Percentiles rank a stretch among this genome's conserved stretches.
phyloP scores from a whole-genome alignment of 1,140 invertebrate genomes.

The Trichomalopsis sarcophagae region DNA sequence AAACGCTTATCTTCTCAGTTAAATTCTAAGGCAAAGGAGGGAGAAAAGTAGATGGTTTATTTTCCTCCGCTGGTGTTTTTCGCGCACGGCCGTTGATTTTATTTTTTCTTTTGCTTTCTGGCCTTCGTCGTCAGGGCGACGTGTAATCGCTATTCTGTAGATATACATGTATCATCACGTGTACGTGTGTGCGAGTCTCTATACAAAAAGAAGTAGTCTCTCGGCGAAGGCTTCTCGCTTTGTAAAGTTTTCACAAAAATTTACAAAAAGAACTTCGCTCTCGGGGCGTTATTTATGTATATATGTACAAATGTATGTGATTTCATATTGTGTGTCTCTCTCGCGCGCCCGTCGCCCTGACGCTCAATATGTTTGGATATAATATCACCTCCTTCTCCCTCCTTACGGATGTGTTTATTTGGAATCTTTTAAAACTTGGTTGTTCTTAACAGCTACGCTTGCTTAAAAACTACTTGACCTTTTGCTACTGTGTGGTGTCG shows the following conservation, averaged over 20 bases:
- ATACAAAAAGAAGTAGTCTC: slow-evolving; percentile 23
- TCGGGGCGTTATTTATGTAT: background rate
- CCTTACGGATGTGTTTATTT: slow-evolving; percentile 49
- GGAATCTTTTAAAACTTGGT: slow-evolving; percentile 40
- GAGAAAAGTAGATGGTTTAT: slow-evolving; percentile 45
- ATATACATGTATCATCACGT: background rate
- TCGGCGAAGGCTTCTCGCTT: background rate
- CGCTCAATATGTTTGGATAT: background rate
- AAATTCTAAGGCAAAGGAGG: slow-evolving; percentile 49
- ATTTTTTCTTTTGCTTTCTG: background rate
- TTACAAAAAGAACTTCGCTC: slow-evolving; percentile 38
- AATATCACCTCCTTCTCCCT: slow-evolving; percentile 38
- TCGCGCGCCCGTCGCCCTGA: background rate
- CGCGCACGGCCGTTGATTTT: background rate
- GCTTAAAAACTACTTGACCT: slow-evolving; percentile 39
- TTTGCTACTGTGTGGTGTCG: slow-evolving; percentile 13
- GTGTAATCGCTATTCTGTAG: background rate
- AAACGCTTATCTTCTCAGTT: slow-evolving; percentile 19
- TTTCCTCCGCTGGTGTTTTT: background rate
- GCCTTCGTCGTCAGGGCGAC: background rate
- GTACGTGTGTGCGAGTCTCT: background rate
- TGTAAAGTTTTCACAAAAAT: slow-evolving; percentile 31
- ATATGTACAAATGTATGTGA: slow-evolving; percentile 39
- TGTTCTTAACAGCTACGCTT: slow-evolving; percentile 27
- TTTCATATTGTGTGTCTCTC: background rate